Conservation (phyloP, 2,113 vertebrate genomes). For the Sylvilagus bachmani region DNA sequence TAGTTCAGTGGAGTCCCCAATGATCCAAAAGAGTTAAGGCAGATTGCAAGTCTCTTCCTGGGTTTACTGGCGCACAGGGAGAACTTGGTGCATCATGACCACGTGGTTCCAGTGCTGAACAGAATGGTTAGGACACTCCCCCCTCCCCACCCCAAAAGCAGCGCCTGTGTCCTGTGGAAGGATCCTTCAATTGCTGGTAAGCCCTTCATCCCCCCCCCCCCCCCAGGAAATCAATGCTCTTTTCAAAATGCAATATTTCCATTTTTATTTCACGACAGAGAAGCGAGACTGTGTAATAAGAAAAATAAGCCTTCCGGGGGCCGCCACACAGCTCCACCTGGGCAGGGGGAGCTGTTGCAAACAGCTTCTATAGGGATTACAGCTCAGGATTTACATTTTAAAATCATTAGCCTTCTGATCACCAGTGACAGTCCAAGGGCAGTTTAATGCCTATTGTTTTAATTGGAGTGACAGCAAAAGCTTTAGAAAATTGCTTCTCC, state of each 20-base stretch:
- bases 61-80: not conserved
- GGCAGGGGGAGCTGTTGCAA: constrained; percentile 60
- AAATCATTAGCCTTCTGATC: constrained; percentile 78
- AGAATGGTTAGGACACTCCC: not conserved
- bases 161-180: not conserved
- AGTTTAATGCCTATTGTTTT: constrained; percentile 70
- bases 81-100: not conserved
- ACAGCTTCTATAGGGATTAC: constrained; percentile 63
- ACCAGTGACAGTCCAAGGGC: constrained; percentile 64
- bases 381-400: constrained; percentile 80
- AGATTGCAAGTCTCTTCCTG: not conserved
- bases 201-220: not conserved
- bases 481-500: constrained; percentile 23
- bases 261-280: constrained; percentile 80
- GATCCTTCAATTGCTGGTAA: not conserved
- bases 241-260: constrained; percentile 81
- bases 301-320: constrained; percentile 82
- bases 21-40: not conserved
- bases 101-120: not conserved
- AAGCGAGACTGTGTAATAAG: constrained; percentile 77
- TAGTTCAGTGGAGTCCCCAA: not conserved
- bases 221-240: constrained; percentile 63
- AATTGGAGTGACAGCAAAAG: constrained; percentile 52
- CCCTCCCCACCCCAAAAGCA: not conserved
- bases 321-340: constrained; percentile 83